These are phyloP conservation scores for Laticauda laticaudata DNA, from an alignment of 2,113 vertebrate genomes.

Conservation along the genomic window DNA sequence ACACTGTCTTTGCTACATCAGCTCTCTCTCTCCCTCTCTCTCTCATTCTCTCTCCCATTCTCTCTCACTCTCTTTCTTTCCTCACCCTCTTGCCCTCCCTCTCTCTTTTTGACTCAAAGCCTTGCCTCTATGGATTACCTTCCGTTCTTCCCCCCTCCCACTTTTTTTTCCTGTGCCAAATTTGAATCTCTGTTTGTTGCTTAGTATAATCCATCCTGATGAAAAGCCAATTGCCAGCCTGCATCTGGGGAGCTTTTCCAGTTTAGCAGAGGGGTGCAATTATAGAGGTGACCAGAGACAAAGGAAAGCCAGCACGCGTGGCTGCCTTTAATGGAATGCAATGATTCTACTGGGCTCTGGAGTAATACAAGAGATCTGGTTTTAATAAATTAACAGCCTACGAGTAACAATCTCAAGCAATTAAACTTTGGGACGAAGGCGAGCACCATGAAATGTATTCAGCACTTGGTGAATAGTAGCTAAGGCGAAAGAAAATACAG, in stretches of 20 bases:
- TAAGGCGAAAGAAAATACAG: conserved; percentile 36
- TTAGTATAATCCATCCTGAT: conserved; percentile 1
- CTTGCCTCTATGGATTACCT: not conserved
- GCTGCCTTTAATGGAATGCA: conserved; percentile 63
- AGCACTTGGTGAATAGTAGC: not conserved
- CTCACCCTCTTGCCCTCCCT: not conserved
- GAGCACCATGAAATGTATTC: conserved; percentile 59
- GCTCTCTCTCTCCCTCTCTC: not conserved
- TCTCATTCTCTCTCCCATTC: not conserved
- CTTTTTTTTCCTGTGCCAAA: not conserved
- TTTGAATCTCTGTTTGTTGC: conserved; percentile 20
- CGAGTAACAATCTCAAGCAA: conserved; percentile 64
- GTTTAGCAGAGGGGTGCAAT: conserved; percentile 56
- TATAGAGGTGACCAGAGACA: conserved; percentile 58
- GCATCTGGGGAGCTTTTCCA: conserved; percentile 35
- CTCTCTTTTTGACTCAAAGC: not conserved
- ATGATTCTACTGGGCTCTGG: conserved; percentile 59
- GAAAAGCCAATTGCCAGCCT: conserved; percentile 37
- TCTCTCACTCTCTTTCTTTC: not conserved
- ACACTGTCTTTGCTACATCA: not conserved
- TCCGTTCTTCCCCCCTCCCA: not conserved
- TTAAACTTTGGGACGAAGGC: conserved; percentile 60
- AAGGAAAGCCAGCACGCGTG: conserved; percentile 49
- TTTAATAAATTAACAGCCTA: conserved; percentile 68
- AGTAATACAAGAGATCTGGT: conserved; percentile 56